These are phyloP conservation scores for Pelodiscus sinensis DNA, from an alignment of 2,113 vertebrate genomes.

Conservation along the genomic window DNA sequence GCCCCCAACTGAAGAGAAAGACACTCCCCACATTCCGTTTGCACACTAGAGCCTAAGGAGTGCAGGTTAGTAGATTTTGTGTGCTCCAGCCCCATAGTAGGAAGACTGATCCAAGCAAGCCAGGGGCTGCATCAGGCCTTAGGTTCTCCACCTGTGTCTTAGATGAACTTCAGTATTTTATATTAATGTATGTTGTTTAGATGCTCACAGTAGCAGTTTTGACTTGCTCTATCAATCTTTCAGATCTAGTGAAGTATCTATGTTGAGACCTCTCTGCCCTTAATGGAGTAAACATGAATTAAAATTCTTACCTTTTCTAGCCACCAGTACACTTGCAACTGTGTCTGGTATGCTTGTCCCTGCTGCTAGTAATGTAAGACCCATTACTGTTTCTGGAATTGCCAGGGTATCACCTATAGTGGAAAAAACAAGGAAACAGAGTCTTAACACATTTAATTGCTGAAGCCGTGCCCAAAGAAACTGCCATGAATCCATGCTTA, in stretches of 20 bases:
- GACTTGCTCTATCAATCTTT: conserved; percentile 19
- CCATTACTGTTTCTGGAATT: conserved; percentile 97
- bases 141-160: not conserved
- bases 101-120: no score
- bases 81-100: no score
- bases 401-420: conserved; percentile 89
- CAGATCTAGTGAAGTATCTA: not conserved
- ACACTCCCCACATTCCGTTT: no score
- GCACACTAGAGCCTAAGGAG: no score
- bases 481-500: not conserved
- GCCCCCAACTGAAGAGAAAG: no score
- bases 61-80: no score
- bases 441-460: conserved; percentile 2
- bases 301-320: conserved; percentile 89
- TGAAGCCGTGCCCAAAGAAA: not conserved
- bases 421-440: not conserved
- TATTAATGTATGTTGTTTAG: conserved; percentile 2
- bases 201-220: not conserved
- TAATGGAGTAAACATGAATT: not conserved
- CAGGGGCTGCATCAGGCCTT: no score
- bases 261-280: not conserved
- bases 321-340: conserved; percentile 92
- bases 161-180: conserved; percentile 56
- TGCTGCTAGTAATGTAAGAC: conserved; percentile 93
- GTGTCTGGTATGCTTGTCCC: conserved; percentile 98